Evolutionary conservation across 2,113 vertebrate genomes (phyloP), one percentile per base, ranked within the genome.

Genomic region (Notothenia coriiceps): DNA sequence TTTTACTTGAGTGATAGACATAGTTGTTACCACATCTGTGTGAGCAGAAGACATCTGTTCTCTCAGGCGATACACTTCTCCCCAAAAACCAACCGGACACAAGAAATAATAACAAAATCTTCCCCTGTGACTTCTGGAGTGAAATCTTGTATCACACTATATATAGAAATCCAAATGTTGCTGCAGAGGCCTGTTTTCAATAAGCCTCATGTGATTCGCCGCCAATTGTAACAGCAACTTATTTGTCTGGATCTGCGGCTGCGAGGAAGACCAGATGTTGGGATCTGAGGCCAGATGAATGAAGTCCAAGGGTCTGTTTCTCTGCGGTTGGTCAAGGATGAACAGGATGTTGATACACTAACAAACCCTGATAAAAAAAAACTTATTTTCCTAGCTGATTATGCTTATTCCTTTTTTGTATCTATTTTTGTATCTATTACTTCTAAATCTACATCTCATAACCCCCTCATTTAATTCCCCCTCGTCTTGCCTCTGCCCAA

Each of bases 341-440:
- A 79, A 82, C 87, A 92, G 92, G 88, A 93, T 82, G 89, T 88
- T 74, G 86, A 88, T 80, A 61, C 75, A 89, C 82, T 54, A 84
- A 86, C 68, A 88, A 83, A 86, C 71, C 68, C 25, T 20, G 67
- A 64, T 47, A 51, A 25, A 61, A 62, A 29, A 66, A 22, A 5
- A 14, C 35, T 6, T 29, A 22, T 13, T 13, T 22, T 61, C 50
- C 17, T 52, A 51, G 29, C 68, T 69, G 44, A 35, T 35, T 25
- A 50, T 2, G 0, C 0, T 51, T 20, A 2, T 13, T 70, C 50
- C 54, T 47, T n/a, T 25, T 67, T 46, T 10, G 29, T 9, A 18
- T 1, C 40, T n/a, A 1, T n/a, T 25, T 67, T 46, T 10, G 29
- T 9, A 18, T 1, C 40, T n/a, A 1, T 62, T 35, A 12, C 17